Evolutionary conservation across 1,140 invertebrate species (phyloP).

Genomic region (Orussus abietinus): DNA sequence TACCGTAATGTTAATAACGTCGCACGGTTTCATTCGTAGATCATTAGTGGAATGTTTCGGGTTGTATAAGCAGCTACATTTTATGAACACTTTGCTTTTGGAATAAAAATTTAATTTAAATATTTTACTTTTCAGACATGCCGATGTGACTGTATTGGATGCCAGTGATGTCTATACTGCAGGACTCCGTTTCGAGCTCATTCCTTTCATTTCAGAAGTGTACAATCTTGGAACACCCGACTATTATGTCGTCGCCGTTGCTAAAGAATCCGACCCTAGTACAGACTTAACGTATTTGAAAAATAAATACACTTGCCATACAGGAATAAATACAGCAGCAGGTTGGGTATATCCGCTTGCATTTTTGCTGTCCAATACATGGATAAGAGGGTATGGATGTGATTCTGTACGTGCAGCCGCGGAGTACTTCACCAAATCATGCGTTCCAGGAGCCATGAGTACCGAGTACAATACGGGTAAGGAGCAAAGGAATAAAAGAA

Average conservation of each 20-base stretch:
- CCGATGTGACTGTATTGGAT: constrained; percentile 88
- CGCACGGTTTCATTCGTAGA: too few species aligned
- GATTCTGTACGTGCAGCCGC: constrained; percentile 84
- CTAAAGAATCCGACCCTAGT: constrained; percentile 79
- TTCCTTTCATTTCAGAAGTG: constrained; percentile 86
- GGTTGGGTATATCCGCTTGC: constrained; percentile 95
- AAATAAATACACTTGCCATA: constrained; percentile 86
- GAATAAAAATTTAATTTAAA: too few species aligned
- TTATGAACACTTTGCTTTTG: too few species aligned
- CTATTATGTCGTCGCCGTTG: constrained; percentile 93
- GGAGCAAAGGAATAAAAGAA: too few species aligned
- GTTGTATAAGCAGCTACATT: too few species aligned
- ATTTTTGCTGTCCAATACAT: constrained; percentile 87
- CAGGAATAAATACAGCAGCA: constrained; percentile 86
- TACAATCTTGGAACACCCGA: constrained; percentile 80
- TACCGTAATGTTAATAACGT: too few species aligned
- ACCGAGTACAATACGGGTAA: constrained; percentile 70
- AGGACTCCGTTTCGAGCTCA: constrained; percentile 71
- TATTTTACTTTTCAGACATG: constrained; percentile 48
- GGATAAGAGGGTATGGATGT: constrained; percentile 89
- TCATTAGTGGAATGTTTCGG: too few species aligned
- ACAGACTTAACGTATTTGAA: constrained; percentile 86
- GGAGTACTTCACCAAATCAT: constrained; percentile 89
- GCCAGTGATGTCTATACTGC: constrained; percentile 92
- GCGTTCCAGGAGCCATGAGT: constrained; percentile 85